These are phyloP conservation scores for Drosophila busckii DNA, from an alignment of 1,140 invertebrate genomes.

Conservation along the genomic window DNA sequence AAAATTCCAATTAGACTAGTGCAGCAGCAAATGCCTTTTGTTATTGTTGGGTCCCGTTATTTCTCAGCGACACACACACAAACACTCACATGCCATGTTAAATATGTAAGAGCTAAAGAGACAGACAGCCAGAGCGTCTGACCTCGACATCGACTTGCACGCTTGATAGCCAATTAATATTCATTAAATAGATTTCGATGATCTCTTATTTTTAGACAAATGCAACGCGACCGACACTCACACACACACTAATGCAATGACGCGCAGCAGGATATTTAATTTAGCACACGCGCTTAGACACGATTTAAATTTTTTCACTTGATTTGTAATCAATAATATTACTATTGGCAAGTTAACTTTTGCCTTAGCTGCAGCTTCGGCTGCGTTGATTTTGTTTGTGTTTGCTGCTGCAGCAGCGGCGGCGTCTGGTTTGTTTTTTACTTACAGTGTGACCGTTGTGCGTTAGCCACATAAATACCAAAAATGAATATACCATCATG, in stretches of 20 bases:
- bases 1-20: conserved; percentile 60
- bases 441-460: conserved; percentile 17
- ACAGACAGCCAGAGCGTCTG: conserved; percentile 20
- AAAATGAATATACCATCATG: not conserved
- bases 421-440: conserved; percentile 35
- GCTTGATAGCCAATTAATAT: conserved; percentile 66
- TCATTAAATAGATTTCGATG: conserved; percentile 53
- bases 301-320: conserved; percentile 6
- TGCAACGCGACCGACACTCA: conserved; percentile 19
- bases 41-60: conserved; percentile 61
- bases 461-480: conserved; percentile 1
- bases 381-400: conserved; percentile 32
- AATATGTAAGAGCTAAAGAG: conserved; percentile 4
- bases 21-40: conserved; percentile 47
- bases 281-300: conserved; percentile 2
- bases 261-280: too few relatives aligned
- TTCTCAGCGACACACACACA: conserved; percentile 36
- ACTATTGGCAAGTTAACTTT: not conserved
- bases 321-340: not conserved
- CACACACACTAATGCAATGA: not conserved
- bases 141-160: conserved; percentile 38
- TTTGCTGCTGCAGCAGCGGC: conserved; percentile 35
- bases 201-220: conserved; percentile 31
- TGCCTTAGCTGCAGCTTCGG: conserved; percentile 12
- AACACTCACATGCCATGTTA: not conserved